A percentile compares a stretch with the other conserved stretches of the same genome.
Conservation (phyloP, 2,888 invertebrate genomes). For the Embidobia sp. region DNA sequence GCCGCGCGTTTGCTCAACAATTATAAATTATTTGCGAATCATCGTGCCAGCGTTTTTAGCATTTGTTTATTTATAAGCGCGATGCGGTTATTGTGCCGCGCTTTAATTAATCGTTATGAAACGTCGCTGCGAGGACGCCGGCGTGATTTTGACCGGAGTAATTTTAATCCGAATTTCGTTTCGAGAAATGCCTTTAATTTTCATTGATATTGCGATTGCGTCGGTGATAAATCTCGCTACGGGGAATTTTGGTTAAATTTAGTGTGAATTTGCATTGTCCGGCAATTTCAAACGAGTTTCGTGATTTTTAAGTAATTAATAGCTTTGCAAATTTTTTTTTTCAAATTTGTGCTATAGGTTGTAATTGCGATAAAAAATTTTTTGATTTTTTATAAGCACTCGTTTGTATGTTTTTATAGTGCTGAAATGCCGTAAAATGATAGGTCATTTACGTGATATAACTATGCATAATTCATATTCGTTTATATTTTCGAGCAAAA, state of each 20-base stretch:
- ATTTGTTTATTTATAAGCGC: conserved; percentile 35
- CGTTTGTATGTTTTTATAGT: no score
- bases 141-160: conserved; percentile 29
- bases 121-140: conserved; percentile 11
- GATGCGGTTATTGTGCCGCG: conserved; percentile 25
- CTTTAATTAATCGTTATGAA: conserved; percentile 42
- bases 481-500: no score
- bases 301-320: no score
- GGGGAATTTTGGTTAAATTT: conserved; percentile 1
- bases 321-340: no score
- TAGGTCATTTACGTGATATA: no score
- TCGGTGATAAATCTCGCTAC: not conserved
- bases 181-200: conserved; percentile 14
- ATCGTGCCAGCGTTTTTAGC: conserved; percentile 25
- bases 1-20: conserved; percentile 36
- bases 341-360: no score
- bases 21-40: conserved; percentile 46
- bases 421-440: no score
- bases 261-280: not conserved
- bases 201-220: conserved; percentile 6
- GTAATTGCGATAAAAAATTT: no score
- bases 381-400: no score
- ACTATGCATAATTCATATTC: no score
- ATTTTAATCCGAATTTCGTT: conserved; percentile 17
- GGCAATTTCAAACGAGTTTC: no score